These are phyloP conservation scores for Isurus oxyrinchus DNA, from an alignment of 2,113 vertebrate genomes.

Conservation along the genomic window DNA sequence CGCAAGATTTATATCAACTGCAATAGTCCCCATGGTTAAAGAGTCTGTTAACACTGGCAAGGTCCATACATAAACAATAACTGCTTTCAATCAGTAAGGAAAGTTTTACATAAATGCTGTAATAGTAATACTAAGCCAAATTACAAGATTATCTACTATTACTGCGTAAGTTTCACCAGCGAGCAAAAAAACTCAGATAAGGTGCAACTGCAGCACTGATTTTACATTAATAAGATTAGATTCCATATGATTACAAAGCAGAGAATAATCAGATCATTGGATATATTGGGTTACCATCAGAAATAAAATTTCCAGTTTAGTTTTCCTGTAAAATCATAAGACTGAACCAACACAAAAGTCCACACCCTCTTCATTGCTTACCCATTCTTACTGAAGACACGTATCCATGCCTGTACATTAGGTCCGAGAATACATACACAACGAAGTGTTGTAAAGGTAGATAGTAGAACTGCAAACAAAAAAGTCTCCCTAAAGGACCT, in stretches of 20 bases:
- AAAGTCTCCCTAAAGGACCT: slow-evolving; percentile 86
- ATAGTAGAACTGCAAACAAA: slow-evolving; percentile 79
- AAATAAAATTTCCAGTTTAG: not conserved
- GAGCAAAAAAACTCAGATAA: not conserved
- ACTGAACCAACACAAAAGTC: not conserved
- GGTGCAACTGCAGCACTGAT: too few relatives aligned
- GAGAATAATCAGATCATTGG: not conserved
- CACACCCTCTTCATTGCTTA: slow-evolving; percentile 49
- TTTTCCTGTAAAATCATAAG: not conserved
- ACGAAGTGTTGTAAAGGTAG: slow-evolving; percentile 80
- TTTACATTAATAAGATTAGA: not conserved
- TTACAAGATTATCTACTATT: not conserved
- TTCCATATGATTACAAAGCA: not conserved
- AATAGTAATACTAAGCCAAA: not conserved
- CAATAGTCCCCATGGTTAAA: not conserved
- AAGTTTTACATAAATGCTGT: not conserved
- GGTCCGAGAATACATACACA: slow-evolving; percentile 89
- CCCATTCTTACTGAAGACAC: slow-evolving; percentile 93
- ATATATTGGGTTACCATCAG: not conserved
- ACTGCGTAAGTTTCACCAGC: not conserved
- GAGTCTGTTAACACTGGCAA: not conserved
- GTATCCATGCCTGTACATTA: slow-evolving; percentile 84
- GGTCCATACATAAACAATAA: not conserved
- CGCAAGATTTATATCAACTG: not conserved
- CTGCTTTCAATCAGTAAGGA: not conserved